Evolutionary conservation across 2,888 invertebrate genomes (phyloP), one percentile per base, ranked within the genome.

Genomic region (Stenotaenia linearis): DNA sequence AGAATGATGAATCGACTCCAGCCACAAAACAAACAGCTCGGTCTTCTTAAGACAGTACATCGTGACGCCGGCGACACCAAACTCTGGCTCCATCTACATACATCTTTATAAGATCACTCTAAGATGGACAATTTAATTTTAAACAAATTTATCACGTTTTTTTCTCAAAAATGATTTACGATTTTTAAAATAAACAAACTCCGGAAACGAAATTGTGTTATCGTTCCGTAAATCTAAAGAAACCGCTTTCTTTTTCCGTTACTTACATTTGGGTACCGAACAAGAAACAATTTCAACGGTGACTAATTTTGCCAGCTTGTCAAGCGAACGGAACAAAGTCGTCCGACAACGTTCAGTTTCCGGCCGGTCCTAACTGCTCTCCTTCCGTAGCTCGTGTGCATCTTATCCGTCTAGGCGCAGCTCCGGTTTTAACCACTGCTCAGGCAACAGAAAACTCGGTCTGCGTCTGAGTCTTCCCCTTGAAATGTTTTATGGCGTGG

Each of bases 11-110:
- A 78, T 78, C 78, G 77, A 78, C 35, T 30, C 30, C 37, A 21
- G 78, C 28, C 35, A 32, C 78, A 78, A 78, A 78, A 78, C 78
- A 78, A 78, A 78, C 78, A 78, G 28, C 40, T 23, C 77, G 69
- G 69, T 69, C 69, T 69, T 69, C 69, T 69, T 69, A 69, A 69
- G 69, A 69, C 69, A 69, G 28, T 69, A 15, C 28, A 28, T 25
- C 69, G 69, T 69, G 69, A 28, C 69, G 25, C 69, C 69, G 69
- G 25, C 69, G n/a, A 69, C 69, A 69, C 28, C 69, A 69, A 69
- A 69, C 69, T 28, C 69, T 28, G 25, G 69, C 15, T 69, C 69
- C 28, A 69, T 28, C 69, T 69, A 69, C 69, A 28, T 25, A 28
- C 12, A 69, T 69, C 69, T 69, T 4, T 69, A 28, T 28, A 28